Evolutionary conservation across 2,113 vertebrate genomes (phyloP).

Genomic region (Pseudorhombus dupliciocellatus): DNA sequence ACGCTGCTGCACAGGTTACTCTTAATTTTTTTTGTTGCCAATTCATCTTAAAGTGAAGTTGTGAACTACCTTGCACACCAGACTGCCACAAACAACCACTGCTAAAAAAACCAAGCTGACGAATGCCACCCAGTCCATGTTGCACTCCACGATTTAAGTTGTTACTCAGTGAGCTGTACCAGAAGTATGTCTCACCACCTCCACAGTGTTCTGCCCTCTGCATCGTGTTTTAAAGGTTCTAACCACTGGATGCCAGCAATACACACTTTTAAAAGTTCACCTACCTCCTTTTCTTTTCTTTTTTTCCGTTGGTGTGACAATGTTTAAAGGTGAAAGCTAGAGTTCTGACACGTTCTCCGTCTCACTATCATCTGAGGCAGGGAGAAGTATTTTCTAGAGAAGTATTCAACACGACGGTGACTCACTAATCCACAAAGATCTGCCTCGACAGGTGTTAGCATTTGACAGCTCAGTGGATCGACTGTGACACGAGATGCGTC

Average conservation of each 20-base stretch:
- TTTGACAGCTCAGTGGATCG: background rate
- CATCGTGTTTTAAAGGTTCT: conserved; percentile 41
- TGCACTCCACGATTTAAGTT: background rate
- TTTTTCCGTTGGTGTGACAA: conserved; percentile 26
- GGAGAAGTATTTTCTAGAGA: conserved; percentile 10
- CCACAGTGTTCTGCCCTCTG: conserved; percentile 39
- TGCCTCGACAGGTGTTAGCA: background rate
- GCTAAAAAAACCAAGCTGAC: conserved; percentile 41
- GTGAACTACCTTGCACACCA: conserved; percentile 17
- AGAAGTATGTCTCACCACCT: conserved; percentile 2
- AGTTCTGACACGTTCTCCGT: conserved; percentile 29
- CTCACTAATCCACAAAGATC: conserved; percentile 10
- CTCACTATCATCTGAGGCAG: conserved; percentile 2
- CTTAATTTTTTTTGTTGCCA: conserved; percentile 43
- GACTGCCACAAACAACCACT: conserved; percentile 51
- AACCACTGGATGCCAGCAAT: conserved; percentile 70
- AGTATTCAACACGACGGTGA: background rate
- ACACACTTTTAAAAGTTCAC: conserved; percentile 57
- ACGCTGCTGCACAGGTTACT: background rate
- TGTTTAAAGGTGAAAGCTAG: conserved; percentile 33
- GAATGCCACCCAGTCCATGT: background rate
- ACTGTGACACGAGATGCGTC: background rate
- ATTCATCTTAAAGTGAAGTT: conserved; percentile 20
- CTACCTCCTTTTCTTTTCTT: conserved; percentile 70
- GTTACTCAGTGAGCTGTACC: background rate